Conservation (phyloP, 2,888 invertebrate genomes). For the Bedellia somnulentella region DNA sequence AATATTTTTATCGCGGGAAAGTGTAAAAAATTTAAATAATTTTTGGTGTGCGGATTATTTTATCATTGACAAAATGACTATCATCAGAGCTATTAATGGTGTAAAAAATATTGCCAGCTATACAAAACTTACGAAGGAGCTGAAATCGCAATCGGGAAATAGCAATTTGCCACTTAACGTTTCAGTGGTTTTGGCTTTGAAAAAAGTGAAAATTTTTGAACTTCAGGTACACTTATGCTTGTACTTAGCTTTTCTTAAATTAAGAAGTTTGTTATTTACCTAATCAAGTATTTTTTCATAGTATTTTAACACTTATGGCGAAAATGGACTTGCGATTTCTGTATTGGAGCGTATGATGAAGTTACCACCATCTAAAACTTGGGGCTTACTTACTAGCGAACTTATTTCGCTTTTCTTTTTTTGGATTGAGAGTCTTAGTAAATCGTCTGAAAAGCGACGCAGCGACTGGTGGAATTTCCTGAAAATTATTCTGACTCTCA, state of each 20-base stretch:
- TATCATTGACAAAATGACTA: slow-evolving; percentile 31
- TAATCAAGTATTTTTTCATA: slow-evolving; percentile 15
- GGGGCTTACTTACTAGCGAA: slow-evolving; percentile 29
- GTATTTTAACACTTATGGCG: slow-evolving; percentile 33
- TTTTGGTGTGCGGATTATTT: no score
- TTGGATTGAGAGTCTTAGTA: slow-evolving; percentile 33
- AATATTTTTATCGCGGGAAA: no score
- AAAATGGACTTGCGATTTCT: slow-evolving; percentile 28
- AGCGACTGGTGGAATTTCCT: slow-evolving; percentile 35
- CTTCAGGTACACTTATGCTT: slow-evolving; percentile 23
- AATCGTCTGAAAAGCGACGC: slow-evolving; percentile 24
- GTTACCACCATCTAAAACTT: slow-evolving; percentile 27
- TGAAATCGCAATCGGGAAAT: slow-evolving; percentile 15
- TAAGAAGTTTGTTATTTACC: not conserved
- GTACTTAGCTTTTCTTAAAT: not conserved
- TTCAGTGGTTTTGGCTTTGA: slow-evolving; percentile 26
- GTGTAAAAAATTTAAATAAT: no score
- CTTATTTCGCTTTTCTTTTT: slow-evolving; percentile 25
- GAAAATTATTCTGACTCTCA: slow-evolving; percentile 21
- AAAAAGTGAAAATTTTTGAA: slow-evolving; percentile 30
- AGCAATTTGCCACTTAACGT: slow-evolving; percentile 25
- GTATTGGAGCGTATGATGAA: slow-evolving; percentile 23
- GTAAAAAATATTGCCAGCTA: slow-evolving; percentile 26
- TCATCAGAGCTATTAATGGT: slow-evolving; percentile 19
- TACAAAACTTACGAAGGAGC: slow-evolving; percentile 20